These are phyloP conservation scores for Heliconius congener DNA, from an alignment of 1,140 invertebrate genomes.

Conservation along the genomic window DNA sequence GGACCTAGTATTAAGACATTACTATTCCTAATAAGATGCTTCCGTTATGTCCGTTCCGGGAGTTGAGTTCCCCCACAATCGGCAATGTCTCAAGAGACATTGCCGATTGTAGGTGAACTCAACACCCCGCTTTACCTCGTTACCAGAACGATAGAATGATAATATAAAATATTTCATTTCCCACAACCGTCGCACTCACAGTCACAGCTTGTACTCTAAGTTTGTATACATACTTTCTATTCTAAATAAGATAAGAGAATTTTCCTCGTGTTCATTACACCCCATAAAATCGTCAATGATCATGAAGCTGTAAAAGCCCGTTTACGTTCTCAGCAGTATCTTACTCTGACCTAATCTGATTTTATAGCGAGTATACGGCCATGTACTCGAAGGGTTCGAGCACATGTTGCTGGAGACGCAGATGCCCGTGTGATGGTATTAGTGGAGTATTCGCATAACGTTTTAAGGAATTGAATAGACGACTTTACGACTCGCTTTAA, in stretches of 20 bases:
- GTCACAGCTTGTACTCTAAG: no score
- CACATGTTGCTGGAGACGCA: conserved; percentile 32
- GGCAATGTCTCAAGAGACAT: no score
- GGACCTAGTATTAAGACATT: no score
- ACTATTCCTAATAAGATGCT: no score
- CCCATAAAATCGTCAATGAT: conserved; percentile 30
- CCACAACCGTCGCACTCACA: no score
- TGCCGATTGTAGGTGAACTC: no score
- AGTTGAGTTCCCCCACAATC: no score
- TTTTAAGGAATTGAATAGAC: conserved; percentile 20
- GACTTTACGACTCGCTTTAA: conserved; percentile 7
- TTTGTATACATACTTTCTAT: background rate
- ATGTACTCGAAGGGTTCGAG: conserved; percentile 19
- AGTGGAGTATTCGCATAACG: conserved; percentile 15
- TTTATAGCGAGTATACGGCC: conserved; percentile 24
- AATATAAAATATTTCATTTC: no score
- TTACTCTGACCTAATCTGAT: conserved; percentile 32
- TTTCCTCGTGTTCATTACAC: conserved; percentile 16
- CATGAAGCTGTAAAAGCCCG: conserved; percentile 25
- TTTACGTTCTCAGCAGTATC: conserved; percentile 28
- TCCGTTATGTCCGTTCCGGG: no score
- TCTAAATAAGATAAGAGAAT: background rate
- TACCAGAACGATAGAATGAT: no score
- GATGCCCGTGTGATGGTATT: conserved; percentile 22
- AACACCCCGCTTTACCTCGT: no score